Evolutionary conservation across 2,797 vertebrate genomes (phyloP).

Genomic region (Mormyrops boulengeri): DNA sequence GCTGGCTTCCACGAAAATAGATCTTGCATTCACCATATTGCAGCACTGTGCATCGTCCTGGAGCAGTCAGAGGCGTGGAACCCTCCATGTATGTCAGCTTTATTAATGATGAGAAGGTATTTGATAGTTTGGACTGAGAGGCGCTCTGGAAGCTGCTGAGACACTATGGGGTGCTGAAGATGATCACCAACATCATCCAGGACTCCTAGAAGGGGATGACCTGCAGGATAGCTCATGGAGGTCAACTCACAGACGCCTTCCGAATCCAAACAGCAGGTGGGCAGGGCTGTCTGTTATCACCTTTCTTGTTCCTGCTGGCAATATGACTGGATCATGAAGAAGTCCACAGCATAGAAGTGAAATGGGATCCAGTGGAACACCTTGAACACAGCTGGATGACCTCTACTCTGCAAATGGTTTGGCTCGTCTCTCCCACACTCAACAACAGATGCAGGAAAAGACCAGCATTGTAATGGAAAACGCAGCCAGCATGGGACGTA

Average conservation of each 20-base stretch:
- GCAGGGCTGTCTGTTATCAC: background rate
- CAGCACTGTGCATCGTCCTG: background rate
- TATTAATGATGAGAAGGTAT: background rate
- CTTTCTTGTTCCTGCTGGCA: background rate
- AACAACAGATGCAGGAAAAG: background rate
- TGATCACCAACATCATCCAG: background rate
- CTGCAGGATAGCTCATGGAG: background rate
- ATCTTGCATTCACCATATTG: background rate
- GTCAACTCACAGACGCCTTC: background rate
- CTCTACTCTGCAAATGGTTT: background rate
- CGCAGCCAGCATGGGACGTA: background rate
- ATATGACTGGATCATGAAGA: background rate
- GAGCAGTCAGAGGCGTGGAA: background rate
- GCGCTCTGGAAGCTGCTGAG: background rate
- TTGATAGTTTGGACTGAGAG: background rate
- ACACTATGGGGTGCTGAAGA: background rate
- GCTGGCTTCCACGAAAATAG: background rate
- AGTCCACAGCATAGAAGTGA: background rate
- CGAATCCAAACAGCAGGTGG: background rate
- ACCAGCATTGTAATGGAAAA: background rate
- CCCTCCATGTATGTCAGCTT: background rate
- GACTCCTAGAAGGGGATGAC: background rate
- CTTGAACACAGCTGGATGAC: background rate
- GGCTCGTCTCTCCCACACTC: background rate
- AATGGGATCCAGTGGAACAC: background rate